These are phyloP conservation scores for Bucco capensis DNA, from an alignment of 2,113 vertebrate species.

Conservation along the genomic window DNA sequence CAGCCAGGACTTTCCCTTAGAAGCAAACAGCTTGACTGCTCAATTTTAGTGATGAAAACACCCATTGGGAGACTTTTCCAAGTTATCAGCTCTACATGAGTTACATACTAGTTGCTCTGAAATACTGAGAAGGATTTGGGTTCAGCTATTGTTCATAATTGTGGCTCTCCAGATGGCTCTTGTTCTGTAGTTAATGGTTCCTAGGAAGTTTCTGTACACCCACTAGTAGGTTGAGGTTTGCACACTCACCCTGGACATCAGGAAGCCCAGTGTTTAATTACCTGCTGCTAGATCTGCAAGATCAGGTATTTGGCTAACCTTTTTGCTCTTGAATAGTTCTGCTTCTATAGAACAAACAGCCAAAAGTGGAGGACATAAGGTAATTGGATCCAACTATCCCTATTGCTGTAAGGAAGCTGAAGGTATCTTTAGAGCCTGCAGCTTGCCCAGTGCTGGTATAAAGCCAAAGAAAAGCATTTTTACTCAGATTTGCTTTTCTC, in stretches of 20 bases:
- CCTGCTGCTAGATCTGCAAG: slow-evolving; percentile 20
- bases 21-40: not conserved
- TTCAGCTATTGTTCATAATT: not conserved
- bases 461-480: not conserved
- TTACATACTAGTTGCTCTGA: not conserved
- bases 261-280: slow-evolving; percentile 29
- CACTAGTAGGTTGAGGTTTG: not conserved
- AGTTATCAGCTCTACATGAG: not conserved
- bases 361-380: not conserved
- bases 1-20: not conserved
- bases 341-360: slow-evolving; percentile 11
- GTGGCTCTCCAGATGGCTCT: not conserved
- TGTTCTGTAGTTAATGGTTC: not conserved
- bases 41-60: not conserved
- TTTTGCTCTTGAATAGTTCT: slow-evolving; percentile 32
- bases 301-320: slow-evolving; percentile 22
- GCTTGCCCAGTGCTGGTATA: not conserved
- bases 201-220: not conserved
- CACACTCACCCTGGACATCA: not conserved
- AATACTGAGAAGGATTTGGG: not conserved
- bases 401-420: not conserved
- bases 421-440: not conserved
- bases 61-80: not conserved
- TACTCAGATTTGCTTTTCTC: not conserved
- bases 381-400: slow-evolving; percentile 23